Conservation (phyloP, 2,797 vertebrate genomes). For the Allobates femoralis region DNA sequence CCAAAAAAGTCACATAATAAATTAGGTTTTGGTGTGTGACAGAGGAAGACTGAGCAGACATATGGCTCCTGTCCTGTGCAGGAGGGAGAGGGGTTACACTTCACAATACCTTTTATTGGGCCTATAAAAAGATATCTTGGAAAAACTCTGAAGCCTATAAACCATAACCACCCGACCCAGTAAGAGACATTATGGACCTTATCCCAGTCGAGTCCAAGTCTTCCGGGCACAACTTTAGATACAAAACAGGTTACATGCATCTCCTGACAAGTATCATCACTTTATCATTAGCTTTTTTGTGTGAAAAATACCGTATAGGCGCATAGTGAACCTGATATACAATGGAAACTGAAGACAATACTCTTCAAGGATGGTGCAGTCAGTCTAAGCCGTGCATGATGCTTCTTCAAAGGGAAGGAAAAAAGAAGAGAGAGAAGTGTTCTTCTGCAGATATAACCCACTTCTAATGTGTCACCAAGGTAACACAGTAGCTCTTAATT, state of each 20-base stretch:
- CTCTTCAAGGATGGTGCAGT: neutral
- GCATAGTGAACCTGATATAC: neutral
- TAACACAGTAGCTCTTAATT: neutral
- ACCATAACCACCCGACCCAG: conserved; percentile 1
- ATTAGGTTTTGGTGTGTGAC: conserved; percentile 5
- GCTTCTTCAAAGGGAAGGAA: neutral
- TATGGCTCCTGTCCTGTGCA: conserved; percentile 14
- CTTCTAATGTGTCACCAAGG: neutral
- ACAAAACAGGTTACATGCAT: neutral
- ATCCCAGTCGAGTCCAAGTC: neutral
- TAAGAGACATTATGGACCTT: neutral
- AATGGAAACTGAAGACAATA: neutral
- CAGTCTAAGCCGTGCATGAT: neutral
- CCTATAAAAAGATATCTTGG: conserved; percentile 35
- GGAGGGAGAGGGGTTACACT: conserved; percentile 1
- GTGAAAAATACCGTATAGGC: neutral
- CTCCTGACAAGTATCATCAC: neutral
- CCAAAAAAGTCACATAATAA: conserved; percentile 56
- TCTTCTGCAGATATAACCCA: neutral
- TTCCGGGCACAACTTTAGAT: neutral
- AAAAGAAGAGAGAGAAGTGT: too few species aligned
- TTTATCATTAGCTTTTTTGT: neutral
- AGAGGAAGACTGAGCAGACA: conserved; percentile 16
- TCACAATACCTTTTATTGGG: conserved; percentile 41
- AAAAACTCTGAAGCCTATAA: conserved; percentile 38